Conservation (phyloP, 2,797 vertebrate genomes). For the Gallinago nigripennis region DNA sequence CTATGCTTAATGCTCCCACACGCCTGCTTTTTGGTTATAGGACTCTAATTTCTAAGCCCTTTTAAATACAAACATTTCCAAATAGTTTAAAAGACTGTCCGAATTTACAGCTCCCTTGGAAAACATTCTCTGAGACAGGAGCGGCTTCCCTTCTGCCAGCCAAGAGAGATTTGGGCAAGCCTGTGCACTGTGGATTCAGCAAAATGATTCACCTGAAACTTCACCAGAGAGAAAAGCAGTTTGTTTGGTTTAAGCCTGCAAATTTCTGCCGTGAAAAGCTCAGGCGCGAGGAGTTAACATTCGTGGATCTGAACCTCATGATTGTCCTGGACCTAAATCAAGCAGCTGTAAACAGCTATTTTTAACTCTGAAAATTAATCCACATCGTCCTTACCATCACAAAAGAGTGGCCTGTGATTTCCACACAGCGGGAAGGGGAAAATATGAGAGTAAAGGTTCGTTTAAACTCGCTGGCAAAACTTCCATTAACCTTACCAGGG, state of each 20-base stretch:
- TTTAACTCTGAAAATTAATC: constrained; percentile 68
- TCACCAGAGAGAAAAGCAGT: background rate
- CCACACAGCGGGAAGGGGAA: background rate
- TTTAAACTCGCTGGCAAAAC: background rate
- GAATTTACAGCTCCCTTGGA: background rate
- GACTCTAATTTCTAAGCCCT: background rate
- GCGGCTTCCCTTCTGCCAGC: background rate
- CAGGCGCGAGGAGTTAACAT: background rate
- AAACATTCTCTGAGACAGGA: background rate
- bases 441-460: background rate
- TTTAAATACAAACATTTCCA: background rate
- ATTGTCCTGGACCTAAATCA: constrained; percentile 29
- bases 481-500: background rate
- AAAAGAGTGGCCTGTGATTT: background rate
- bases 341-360: constrained; percentile 63
- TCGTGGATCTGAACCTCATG: background rate
- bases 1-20: background rate
- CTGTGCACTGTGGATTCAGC: background rate
- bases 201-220: constrained; percentile 45
- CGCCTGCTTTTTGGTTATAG: background rate
- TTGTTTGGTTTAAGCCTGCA: background rate
- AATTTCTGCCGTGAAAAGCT: background rate
- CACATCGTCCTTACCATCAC: background rate
- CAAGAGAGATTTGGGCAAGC: background rate
- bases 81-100: background rate